phyloP scores from a whole-genome alignment of 2,888 invertebrate genomes.

The Phyto melanocephala region DNA sequence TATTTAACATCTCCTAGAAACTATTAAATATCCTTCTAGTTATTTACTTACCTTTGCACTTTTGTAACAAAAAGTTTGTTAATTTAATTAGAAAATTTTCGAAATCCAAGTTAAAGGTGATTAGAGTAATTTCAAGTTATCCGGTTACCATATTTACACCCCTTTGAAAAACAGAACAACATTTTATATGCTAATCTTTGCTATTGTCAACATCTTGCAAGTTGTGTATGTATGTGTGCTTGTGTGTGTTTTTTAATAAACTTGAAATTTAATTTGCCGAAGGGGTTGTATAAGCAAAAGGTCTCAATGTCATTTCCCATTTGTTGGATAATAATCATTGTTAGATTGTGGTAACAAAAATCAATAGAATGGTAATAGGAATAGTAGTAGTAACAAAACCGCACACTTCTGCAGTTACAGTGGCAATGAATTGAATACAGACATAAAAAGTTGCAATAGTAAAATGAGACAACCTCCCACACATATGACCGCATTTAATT shows the following conservation, averaged over 20 bases:
- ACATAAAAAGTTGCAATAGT: background rate
- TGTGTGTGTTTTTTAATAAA: constrained; percentile 32
- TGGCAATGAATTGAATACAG: background rate
- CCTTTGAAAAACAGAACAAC: background rate
- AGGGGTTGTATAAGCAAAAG: constrained; percentile 35
- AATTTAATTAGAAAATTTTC: background rate
- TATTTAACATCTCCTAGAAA: too few species aligned
- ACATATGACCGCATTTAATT: constrained; percentile 60
- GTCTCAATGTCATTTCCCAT: constrained; percentile 56
- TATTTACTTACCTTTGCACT: too few species aligned
- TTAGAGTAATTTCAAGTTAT: constrained; percentile 21
- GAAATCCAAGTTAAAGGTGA: background rate
- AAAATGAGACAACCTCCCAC: background rate
- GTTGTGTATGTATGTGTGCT: background rate
- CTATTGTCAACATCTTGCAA: background rate
- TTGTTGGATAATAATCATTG: constrained; percentile 24
- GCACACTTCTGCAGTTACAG: constrained; percentile 22
- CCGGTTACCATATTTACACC: background rate
- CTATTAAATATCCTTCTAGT: too few species aligned
- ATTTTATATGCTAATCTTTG: background rate
- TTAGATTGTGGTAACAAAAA: constrained; percentile 32
- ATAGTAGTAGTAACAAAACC: constrained; percentile 24
- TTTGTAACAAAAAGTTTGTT: too few species aligned
- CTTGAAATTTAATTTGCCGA: constrained; percentile 46
- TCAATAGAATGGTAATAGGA: constrained; percentile 8